Conservation (phyloP, 1,140 invertebrate genomes). For the Odontomachus brunneus region DNA sequence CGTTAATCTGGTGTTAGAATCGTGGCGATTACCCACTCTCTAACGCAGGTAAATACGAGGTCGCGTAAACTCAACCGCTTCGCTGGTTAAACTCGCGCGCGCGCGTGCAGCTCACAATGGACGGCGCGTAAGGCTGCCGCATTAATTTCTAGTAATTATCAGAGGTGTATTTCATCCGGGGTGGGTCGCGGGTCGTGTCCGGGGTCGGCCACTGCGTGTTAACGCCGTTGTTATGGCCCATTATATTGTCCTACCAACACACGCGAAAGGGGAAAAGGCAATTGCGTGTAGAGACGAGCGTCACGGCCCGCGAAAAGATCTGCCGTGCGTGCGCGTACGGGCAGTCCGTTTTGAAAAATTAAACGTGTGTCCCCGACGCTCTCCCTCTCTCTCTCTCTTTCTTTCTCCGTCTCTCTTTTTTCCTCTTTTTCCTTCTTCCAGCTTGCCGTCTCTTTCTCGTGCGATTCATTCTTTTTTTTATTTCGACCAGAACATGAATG, state of each 20-base stretch:
- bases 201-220: conserved; percentile 83
- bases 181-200: conserved; percentile 82
- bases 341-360: conserved; percentile 65
- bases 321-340: conserved; percentile 6
- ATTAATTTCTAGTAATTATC: conserved; percentile 86
- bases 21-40: conserved; percentile 55
- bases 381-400: neutral
- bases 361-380: conserved; percentile 18
- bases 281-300: conserved; percentile 46
- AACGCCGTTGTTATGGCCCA: conserved; percentile 85
- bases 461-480: neutral
- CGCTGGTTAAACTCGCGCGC: conserved; percentile 61
- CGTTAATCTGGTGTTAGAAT: conserved; percentile 58
- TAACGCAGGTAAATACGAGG: conserved; percentile 66
- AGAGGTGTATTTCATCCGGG: conserved; percentile 83
- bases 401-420: neutral
- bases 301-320: conserved; percentile 49
- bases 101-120: conserved; percentile 58
- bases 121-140: conserved; percentile 75
- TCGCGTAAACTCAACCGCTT: conserved; percentile 49
- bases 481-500: neutral
- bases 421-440: neutral
- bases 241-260: conserved; percentile 81
- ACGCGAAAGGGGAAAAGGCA: conserved; percentile 57
- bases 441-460: neutral